A percentile compares a stretch with the other conserved stretches of the same genome.
These are phyloP conservation scores for Drosophila cognata DNA, from an alignment of 2,888 invertebrate genomes.

Conservation along the genomic window DNA sequence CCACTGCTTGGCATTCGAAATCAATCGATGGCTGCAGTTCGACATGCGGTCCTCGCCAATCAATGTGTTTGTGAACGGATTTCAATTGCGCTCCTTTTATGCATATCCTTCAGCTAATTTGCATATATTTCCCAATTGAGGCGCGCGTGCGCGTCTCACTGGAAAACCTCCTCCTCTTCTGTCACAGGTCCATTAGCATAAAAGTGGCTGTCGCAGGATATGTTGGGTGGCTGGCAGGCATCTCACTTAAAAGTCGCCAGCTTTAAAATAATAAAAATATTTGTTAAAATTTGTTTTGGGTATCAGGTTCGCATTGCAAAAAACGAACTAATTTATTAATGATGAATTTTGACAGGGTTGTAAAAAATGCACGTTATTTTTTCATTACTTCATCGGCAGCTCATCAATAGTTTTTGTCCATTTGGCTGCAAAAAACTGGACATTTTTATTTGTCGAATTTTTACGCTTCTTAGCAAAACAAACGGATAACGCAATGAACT, in stretches of 20 bases:
- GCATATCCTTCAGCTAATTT: constrained; percentile 54
- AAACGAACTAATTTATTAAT: constrained; percentile 69
- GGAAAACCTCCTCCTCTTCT: constrained; percentile 31
- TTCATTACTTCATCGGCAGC: constrained; percentile 40
- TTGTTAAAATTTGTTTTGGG: constrained; percentile 55
- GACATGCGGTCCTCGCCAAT: constrained; percentile 53
- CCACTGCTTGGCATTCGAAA: constrained; percentile 33
- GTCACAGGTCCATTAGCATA: constrained; percentile 82
- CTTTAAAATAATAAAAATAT: constrained; percentile 75
- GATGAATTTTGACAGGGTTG: constrained; percentile 38
- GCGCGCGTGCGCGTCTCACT: constrained; percentile 59
- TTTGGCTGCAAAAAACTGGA: constrained; percentile 22
- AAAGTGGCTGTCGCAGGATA: constrained; percentile 59
- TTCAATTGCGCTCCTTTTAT: constrained; percentile 26
- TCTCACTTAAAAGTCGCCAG: constrained; percentile 52
- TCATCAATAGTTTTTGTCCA: constrained; percentile 52
- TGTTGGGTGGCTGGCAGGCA: constrained; percentile 22
- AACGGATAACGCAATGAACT: constrained; percentile 35
- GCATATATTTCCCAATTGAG: constrained; percentile 66
- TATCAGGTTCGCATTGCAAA: constrained; percentile 59
- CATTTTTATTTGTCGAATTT: constrained; percentile 28
- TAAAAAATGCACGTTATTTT: constrained; percentile 54
- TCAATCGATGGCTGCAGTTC: constrained; percentile 57
- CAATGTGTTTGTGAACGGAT: constrained; percentile 51
- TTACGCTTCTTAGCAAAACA: constrained; percentile 48